These are phyloP conservation scores for Margaritifera margaritifera DNA, from an alignment of 2,888 invertebrate genomes.

Conservation along the genomic window DNA sequence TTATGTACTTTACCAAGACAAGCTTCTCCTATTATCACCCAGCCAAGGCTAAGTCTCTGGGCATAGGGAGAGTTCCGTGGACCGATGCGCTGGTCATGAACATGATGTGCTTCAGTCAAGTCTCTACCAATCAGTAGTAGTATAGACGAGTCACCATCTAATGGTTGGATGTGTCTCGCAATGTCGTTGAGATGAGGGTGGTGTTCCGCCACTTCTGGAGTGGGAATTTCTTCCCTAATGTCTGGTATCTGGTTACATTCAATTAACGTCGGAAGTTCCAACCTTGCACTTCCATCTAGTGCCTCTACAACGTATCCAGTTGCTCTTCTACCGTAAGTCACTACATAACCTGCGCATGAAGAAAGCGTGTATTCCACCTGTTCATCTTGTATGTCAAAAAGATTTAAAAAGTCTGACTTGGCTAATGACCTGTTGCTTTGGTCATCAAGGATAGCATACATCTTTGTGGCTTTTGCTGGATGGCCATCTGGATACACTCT, in stretches of 20 bases:
- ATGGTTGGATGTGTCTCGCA: not conserved
- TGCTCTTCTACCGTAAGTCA: conserved; percentile 14
- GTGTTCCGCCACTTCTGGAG: conserved; percentile 7
- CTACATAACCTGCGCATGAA: too few species aligned
- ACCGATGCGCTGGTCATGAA: conserved; percentile 13
- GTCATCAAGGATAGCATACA: too few species aligned
- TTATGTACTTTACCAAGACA: conserved; percentile 18
- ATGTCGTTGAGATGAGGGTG: conserved; percentile 5
- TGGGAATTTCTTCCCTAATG: conserved; percentile 11
- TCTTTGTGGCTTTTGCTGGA: too few species aligned
- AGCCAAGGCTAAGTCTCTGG: conserved; percentile 17
- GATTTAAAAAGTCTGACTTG: too few species aligned
- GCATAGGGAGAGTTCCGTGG: conserved; percentile 8
- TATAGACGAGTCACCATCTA: not conserved
- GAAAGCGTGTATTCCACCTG: too few species aligned
- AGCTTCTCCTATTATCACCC: conserved; percentile 21
- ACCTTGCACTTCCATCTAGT: not conserved
- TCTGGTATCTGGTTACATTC: conserved; percentile 9
- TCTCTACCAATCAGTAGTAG: conserved; percentile 23
- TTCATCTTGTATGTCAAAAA: too few species aligned
- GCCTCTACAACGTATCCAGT: conserved; percentile 15
- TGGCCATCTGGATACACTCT: too few species aligned
- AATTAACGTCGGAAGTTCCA: conserved; percentile 2
- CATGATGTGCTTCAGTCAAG: conserved; percentile 22
- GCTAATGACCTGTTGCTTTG: too few species aligned